Conservation (phyloP, 2,797 vertebrate species). For the Coreius guichenoti region DNA sequence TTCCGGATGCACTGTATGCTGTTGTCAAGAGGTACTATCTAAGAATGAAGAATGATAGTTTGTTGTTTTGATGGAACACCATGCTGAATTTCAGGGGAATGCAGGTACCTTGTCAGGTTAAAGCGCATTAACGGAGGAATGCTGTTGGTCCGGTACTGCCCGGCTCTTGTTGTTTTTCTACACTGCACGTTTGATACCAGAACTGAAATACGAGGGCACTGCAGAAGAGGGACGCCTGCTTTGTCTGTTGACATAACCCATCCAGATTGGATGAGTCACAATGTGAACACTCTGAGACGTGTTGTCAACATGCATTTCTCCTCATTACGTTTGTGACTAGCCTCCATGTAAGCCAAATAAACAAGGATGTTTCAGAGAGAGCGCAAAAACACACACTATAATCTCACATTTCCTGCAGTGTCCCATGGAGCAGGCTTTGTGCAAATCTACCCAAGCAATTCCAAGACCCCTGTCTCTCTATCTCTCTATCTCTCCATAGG, state of each 20-base stretch:
- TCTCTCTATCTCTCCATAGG: not conserved
- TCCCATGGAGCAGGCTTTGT: constrained; percentile 48
- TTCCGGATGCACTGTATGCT: not conserved
- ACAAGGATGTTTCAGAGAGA: constrained; percentile 35
- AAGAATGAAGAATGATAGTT: constrained; percentile 1
- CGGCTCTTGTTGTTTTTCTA: constrained; percentile 45
- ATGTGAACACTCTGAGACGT: constrained; percentile 24
- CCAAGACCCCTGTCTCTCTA: constrained; percentile 6
- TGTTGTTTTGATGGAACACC: constrained; percentile 28
- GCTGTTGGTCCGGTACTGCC: constrained; percentile 43
- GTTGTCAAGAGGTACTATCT: not conserved
- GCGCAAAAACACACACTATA: constrained; percentile 9
- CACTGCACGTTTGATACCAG: not conserved
- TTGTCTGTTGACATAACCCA: constrained; percentile 52
- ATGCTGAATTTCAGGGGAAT: constrained; percentile 10
- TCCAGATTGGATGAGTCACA: constrained; percentile 42
- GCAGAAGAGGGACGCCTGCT: constrained; percentile 27
- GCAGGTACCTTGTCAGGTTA: constrained; percentile 29
- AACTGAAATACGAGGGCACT: constrained; percentile 15
- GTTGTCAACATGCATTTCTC: constrained; percentile 51
- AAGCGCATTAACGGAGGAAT: constrained; percentile 49
- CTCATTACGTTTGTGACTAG: constrained; percentile 43
- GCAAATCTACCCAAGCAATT: constrained; percentile 43
- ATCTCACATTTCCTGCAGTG: constrained; percentile 52
- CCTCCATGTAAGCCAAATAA: constrained; percentile 51